Conservation (phyloP, 2,888 invertebrate species). For the Hirtodrosophila histrioides region DNA sequence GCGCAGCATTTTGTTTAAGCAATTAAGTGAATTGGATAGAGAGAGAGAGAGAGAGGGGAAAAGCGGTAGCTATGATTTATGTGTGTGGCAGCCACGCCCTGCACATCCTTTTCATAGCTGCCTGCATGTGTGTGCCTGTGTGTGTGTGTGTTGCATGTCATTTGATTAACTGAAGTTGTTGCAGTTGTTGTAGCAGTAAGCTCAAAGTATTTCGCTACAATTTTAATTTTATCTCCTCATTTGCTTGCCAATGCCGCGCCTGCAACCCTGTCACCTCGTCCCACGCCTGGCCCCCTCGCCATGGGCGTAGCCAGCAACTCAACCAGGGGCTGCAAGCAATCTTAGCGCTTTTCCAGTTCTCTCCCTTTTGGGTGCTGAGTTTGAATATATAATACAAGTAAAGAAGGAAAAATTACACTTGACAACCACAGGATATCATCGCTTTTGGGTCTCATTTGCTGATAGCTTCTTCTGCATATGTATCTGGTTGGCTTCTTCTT, state of each 20-base stretch:
- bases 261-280: too few relatives aligned
- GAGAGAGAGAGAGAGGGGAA: slow-evolving; percentile 3
- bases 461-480: too few relatives aligned
- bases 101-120: background rate
- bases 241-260: slow-evolving; percentile 33
- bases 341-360: too few relatives aligned
- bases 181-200: slow-evolving; percentile 18
- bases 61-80: slow-evolving; percentile 62
- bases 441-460: too few relatives aligned
- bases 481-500: too few relatives aligned
- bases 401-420: too few relatives aligned
- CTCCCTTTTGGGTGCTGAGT: too few relatives aligned
- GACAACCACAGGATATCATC: too few relatives aligned
- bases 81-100: slow-evolving; percentile 29
- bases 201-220: slow-evolving; percentile 56
- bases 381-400: too few relatives aligned
- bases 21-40: slow-evolving; percentile 52
- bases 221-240: slow-evolving; percentile 64
- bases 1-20: slow-evolving; percentile 71
- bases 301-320: too few relatives aligned
- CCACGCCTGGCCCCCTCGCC: background rate
- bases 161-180: slow-evolving; percentile 73
- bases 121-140: slow-evolving; percentile 9
- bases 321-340: too few relatives aligned
- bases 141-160: slow-evolving; percentile 48